Conservation (phyloP, 2,888 invertebrate genomes). For the Galerucella pusilla region DNA sequence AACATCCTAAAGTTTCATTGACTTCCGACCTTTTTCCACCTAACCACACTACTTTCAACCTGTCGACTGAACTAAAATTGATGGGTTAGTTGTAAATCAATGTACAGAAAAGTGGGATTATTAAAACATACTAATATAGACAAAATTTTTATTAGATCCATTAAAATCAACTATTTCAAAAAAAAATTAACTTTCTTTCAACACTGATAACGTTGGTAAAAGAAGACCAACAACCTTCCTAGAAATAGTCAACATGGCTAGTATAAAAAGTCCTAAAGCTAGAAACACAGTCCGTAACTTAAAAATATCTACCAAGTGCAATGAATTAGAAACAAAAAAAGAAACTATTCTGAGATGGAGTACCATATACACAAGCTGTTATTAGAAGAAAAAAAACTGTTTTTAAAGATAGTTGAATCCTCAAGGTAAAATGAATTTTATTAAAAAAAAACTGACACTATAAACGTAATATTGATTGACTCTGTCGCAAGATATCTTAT, state of each 20-base stretch:
- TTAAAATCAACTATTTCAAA: constrained; percentile 19
- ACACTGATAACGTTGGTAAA: constrained; percentile 16
- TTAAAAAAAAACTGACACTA: no score
- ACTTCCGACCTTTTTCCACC: no score
- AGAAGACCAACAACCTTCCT: constrained; percentile 29
- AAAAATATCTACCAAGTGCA: constrained; percentile 18
- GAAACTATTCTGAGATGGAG: not conserved
- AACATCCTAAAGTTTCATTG: no score
- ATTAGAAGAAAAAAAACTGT: constrained; percentile 1
- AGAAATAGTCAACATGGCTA: constrained; percentile 39
- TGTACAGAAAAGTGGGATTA: not conserved
- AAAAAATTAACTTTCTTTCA: constrained; percentile 11
- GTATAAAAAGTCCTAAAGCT: constrained; percentile 24
- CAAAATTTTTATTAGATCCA: constrained; percentile 1
- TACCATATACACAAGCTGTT: not conserved
- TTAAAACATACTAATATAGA: not conserved
- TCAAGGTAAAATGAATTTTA: not conserved
- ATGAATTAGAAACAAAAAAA: constrained; percentile 16
- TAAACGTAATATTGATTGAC: no score
- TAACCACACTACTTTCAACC: no score
- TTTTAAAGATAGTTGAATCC: constrained; percentile 19
- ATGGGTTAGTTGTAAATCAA: no score
- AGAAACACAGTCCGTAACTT: constrained; percentile 30
- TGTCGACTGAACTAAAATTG: no score
- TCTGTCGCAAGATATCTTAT: no score